Evolutionary conservation across 2,888 invertebrate genomes (phyloP), one percentile per base, ranked within the genome.

Genomic region (Philaethria dido): DNA sequence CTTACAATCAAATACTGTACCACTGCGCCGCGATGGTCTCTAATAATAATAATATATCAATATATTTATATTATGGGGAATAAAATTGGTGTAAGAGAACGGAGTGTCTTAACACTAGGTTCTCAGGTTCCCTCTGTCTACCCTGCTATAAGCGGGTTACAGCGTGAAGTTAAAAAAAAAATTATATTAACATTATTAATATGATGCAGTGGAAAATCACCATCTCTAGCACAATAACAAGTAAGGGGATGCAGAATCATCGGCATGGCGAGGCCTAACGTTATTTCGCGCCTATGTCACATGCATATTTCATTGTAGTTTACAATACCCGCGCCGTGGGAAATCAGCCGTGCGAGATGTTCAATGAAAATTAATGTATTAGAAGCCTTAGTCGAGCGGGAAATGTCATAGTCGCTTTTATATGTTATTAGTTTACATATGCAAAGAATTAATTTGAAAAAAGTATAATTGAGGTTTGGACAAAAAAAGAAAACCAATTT

Each of bases 231-330:
- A 63, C 70, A 75, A 67, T 59, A 70, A 29, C 60, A 65, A 44
- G 63, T 20, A 52, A 59, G 67, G 76, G 80, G 78, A 63, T 75
- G 78, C 78, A 77, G 74, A 76, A 77, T 75, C 76, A 76, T 76
- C 74, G 75, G 69, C 77, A 76, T 71, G 73, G 77, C 77, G 70
- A 70, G 72, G 73, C 70, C 82, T 87, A 83, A 88, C 83, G 80
- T 80, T 81, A 83, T 89, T 89, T 85, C 86, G 88, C 80, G 84
- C 81, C 77, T 83, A 81, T 81, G 86, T 86, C 82, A 84, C 86
- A 80, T 88, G 85, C 87, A 89, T 88, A 86, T 88, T 87, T 84
- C 86, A 88, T 86, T 88, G 87, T 88, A 81, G 82, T 79, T 72
- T 78, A 82, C 84, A 84, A 78, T 82, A 80, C 83, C 79, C 78